phyloP scores from a whole-genome alignment of 2,888 invertebrate genomes.

The Acleris sparsana region DNA sequence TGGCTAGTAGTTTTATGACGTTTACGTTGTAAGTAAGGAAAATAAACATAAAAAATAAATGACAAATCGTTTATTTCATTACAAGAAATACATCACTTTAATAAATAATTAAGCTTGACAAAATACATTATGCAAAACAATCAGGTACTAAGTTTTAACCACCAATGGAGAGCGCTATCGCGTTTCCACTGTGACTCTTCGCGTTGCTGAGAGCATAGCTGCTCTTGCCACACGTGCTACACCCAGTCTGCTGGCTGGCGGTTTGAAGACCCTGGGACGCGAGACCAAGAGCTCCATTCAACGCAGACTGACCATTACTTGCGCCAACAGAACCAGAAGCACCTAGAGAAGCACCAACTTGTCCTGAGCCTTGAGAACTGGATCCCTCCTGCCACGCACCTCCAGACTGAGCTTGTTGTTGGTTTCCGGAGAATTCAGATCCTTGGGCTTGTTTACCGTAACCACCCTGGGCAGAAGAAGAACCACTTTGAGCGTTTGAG shows the following conservation, averaged over 20 bases:
- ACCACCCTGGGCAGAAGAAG: slow-evolving; percentile 14
- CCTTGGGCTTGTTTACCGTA: background rate
- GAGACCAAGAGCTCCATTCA: slow-evolving; percentile 62
- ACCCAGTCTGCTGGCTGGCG: slow-evolving; percentile 49
- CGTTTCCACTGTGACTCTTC: slow-evolving; percentile 67
- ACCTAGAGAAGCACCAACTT: slow-evolving; percentile 35
- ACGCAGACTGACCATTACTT: slow-evolving; percentile 48
- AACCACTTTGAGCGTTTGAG: slow-evolving; percentile 21
- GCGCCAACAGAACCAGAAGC: slow-evolving; percentile 35
- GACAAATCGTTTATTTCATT: slow-evolving; percentile 6
- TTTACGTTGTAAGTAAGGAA: background rate
- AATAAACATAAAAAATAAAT: background rate
- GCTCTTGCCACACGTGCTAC: slow-evolving; percentile 67
- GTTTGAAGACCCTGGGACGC: slow-evolving; percentile 64
- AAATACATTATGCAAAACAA: slow-evolving; percentile 9
- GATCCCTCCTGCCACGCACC: slow-evolving; percentile 40
- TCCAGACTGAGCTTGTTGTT: slow-evolving; percentile 25
- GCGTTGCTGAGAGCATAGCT: slow-evolving; percentile 73
- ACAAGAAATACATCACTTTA: background rate
- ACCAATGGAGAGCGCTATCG: slow-evolving; percentile 71
- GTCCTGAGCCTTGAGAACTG: slow-evolving; percentile 24
- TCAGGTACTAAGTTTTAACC: slow-evolving; percentile 51
- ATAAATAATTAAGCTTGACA: background rate
- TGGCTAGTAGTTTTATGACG: no score
- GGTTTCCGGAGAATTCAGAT: slow-evolving; percentile 15